Evolutionary conservation across 23 tunicate species (phyloP).

Genomic region (Phallusia fumigata): DNA sequence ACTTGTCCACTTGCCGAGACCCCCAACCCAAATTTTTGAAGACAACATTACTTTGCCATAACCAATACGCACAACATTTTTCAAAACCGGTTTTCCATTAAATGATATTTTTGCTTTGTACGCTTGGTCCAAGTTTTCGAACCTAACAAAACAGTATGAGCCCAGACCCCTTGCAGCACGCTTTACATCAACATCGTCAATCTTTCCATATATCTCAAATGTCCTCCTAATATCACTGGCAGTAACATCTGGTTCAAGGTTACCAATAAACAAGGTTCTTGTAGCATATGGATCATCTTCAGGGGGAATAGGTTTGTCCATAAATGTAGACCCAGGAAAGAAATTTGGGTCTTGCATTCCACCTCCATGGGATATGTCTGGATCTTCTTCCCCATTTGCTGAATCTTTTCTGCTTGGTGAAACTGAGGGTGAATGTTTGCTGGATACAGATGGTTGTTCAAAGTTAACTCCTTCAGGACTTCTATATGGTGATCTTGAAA

Average conservation of each 20-base stretch:
- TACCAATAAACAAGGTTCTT: slow-evolving; percentile 89
- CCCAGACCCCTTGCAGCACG: slow-evolving; percentile 52
- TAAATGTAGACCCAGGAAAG: slow-evolving; percentile 41
- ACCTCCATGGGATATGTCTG: neutral
- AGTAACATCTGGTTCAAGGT: slow-evolving; percentile 71
- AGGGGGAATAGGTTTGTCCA: slow-evolving; percentile 85
- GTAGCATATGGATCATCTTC: slow-evolving; percentile 99
- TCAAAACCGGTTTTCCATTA: slow-evolving; percentile 80
- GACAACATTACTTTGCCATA: slow-evolving; percentile 90
- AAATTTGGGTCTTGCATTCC: slow-evolving; percentile 21
- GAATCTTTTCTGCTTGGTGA: slow-evolving; percentile 8
- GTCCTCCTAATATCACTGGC: slow-evolving; percentile 46
- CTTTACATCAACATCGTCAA: slow-evolving; percentile 86
- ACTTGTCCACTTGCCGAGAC: slow-evolving; percentile 89
- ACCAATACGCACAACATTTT: slow-evolving; percentile 78
- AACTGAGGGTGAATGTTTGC: slow-evolving; percentile 32
- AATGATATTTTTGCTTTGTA: slow-evolving; percentile 90
- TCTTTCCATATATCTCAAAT: slow-evolving; percentile 63
- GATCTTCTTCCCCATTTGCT: neutral
- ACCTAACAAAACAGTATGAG: slow-evolving; percentile 80
- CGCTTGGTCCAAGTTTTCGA: slow-evolving; percentile 90
- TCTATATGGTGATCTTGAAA: slow-evolving; percentile 30
- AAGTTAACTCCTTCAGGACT: slow-evolving; percentile 1
- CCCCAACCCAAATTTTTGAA: slow-evolving; percentile 96
- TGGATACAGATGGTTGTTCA: slow-evolving; percentile 18